phyloP scores from a whole-genome alignment of 2,113 vertebrate species.

The Myrmophylax atrothorax region DNA sequence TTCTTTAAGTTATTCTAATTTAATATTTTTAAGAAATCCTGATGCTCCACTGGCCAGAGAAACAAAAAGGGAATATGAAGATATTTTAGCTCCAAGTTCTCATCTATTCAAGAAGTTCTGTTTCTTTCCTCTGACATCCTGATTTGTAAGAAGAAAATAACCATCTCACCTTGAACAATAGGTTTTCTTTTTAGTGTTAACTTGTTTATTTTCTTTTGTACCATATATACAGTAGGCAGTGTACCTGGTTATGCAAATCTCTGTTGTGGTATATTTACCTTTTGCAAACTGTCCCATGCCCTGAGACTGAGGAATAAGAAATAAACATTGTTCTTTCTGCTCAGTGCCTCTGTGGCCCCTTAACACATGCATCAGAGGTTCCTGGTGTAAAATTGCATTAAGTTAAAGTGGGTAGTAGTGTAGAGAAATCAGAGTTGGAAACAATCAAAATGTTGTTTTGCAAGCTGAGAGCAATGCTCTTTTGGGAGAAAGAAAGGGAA shows the following conservation, averaged over 20 bases:
- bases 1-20: neutral
- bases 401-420: neutral
- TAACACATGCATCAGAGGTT: neutral
- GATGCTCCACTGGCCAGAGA: neutral
- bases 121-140: neutral
- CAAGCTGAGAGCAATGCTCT: neutral
- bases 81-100: neutral
- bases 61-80: neutral
- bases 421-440: constrained; percentile 26
- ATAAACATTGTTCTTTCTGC: neutral
- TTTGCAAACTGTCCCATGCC: neutral
- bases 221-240: neutral
- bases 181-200: neutral
- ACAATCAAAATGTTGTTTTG: neutral
- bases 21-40: neutral
- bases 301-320: neutral
- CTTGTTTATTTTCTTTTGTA: neutral
- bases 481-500: constrained; percentile 19
- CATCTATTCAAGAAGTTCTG: neutral
- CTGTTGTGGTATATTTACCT: neutral
- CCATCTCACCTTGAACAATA: neutral
- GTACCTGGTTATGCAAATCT: neutral
- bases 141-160: neutral
- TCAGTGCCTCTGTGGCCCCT: neutral
- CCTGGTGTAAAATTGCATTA: constrained; percentile 3